A percentile compares a stretch with the other conserved stretches of the same genome.
Conservation (phyloP, 1,140 invertebrate species). For the Drosophila ficusphila region DNA sequence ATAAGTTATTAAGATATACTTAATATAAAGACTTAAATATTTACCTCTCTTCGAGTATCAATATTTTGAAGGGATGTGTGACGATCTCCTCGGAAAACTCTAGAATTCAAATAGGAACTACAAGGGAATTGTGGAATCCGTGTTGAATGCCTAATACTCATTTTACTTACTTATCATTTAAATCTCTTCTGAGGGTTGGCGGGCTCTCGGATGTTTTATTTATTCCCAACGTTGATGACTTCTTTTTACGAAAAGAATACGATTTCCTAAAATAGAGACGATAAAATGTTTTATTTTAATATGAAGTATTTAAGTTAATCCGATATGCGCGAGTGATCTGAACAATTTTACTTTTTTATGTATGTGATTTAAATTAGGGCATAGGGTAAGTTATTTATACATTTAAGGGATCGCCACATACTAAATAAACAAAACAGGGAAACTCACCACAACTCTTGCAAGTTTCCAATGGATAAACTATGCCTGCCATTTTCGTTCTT, state of each 20-base stretch:
- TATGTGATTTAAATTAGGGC: not conserved
- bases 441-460: constrained; percentile 86
- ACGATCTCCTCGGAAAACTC: constrained; percentile 31
- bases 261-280: constrained; percentile 55
- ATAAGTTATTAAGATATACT: not conserved
- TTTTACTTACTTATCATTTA: constrained; percentile 32
- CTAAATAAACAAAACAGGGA: not conserved
- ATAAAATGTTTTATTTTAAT: not conserved
- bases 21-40: not conserved
- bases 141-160: not conserved
- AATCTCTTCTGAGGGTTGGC: constrained; percentile 57
- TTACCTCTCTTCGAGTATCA: constrained; percentile 34
- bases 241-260: constrained; percentile 81
- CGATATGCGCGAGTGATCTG: not conserved
- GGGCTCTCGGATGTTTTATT: constrained; percentile 84
- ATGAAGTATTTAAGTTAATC: not conserved
- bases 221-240: constrained; percentile 81
- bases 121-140: not conserved
- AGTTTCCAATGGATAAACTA: constrained; percentile 86
- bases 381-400: constrained; percentile 3
- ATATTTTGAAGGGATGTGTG: constrained; percentile 72
- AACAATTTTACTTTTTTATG: not conserved
- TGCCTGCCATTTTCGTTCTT: constrained; percentile 83
- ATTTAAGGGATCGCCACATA: not conserved
- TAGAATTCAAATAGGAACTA: constrained; percentile 30